A percentile compares a stretch with the other conserved stretches of the same genome.
Evolutionary conservation across 2,113 vertebrate species (phyloP).

Genomic region (Pogona vitticeps): DNA sequence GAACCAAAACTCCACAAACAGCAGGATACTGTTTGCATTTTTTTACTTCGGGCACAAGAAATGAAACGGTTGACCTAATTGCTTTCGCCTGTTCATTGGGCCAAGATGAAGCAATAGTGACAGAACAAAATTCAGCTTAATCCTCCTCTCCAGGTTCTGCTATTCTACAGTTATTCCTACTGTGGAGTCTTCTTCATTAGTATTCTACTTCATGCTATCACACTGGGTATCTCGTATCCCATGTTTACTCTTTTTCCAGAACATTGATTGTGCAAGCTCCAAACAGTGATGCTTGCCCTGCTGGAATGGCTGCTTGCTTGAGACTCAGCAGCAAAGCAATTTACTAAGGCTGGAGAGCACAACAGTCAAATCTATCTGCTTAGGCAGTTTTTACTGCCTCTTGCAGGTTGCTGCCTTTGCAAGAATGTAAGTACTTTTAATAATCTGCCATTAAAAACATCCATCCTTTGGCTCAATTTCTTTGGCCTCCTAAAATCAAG

Average conservation of each 20-base stretch:
- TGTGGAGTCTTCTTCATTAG: neutral
- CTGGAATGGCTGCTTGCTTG: neutral
- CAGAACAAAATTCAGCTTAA: neutral
- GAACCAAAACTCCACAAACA: neutral
- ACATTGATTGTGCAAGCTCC: neutral
- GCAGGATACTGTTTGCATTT: slow-evolving; percentile 3
- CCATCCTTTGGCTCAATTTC: neutral
- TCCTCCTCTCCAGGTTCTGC: neutral
- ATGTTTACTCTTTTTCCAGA: neutral
- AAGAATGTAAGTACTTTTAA: neutral
- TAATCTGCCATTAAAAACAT: neutral
- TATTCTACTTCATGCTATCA: neutral
- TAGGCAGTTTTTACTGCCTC: neutral
- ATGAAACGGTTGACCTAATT: neutral
- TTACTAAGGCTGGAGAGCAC: neutral
- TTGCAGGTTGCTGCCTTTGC: neutral
- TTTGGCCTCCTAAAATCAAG: neutral
- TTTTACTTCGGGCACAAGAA: slow-evolving; percentile 1
- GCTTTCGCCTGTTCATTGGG: neutral
- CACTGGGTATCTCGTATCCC: neutral
- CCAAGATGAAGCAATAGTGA: neutral
- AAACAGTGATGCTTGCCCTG: neutral
- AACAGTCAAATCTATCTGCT: neutral
- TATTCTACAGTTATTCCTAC: too few species aligned
- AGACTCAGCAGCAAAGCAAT: neutral